A percentile compares a stretch with the other conserved stretches of the same genome.
Conservation (phyloP, 30 jellyfish, hydroid and myxozoan species). For the Hydra vulgaris region DNA sequence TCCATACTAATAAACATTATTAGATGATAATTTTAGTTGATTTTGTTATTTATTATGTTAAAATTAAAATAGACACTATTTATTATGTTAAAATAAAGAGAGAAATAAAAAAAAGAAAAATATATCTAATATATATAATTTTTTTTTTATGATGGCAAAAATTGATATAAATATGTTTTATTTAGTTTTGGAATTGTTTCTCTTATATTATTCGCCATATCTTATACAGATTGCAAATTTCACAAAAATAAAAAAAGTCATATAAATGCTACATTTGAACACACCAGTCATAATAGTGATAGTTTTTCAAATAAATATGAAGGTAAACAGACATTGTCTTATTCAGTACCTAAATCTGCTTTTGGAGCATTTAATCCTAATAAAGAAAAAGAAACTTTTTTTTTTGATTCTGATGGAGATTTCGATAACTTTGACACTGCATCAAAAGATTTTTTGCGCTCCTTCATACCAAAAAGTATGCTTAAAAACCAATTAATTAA, state of each 20-base stretch:
- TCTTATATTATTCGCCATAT: background rate
- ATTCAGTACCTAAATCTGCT: background rate
- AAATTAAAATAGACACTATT: no score
- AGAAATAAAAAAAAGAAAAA: no score
- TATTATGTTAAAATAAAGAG: no score
- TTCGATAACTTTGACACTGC: conserved; percentile 8
- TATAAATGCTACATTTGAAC: background rate
- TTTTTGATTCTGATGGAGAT: conserved; percentile 27
- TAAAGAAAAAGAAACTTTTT: conserved; percentile 7
- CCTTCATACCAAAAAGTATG: background rate
- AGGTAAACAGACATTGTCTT: background rate
- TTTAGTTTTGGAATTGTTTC: background rate
- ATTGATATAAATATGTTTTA: no score
- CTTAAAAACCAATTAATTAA: background rate
- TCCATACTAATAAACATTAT: no score
- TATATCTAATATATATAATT: no score
- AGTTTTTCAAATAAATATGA: background rate
- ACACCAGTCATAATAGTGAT: background rate
- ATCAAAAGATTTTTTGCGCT: background rate
- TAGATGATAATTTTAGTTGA: no score
- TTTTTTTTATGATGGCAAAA: no score
- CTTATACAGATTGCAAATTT: background rate
- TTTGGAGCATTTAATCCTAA: background rate
- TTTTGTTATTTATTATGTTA: no score
- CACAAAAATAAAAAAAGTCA: background rate